Conservation (phyloP, 2,113 vertebrate species). For the Prunella fulvescens region DNA sequence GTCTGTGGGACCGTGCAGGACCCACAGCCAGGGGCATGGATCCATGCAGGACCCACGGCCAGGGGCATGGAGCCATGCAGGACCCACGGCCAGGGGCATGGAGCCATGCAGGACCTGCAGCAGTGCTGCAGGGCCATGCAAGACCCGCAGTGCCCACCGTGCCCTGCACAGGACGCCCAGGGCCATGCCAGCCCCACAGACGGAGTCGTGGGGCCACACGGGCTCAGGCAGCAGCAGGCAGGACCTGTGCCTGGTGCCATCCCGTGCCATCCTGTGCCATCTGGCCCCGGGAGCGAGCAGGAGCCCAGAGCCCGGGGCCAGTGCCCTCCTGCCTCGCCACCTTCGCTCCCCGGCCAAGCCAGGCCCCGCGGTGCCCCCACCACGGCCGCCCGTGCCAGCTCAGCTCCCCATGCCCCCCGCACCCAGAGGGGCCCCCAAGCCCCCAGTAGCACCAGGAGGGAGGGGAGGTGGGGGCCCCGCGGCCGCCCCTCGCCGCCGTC, state of each 20-base stretch:
- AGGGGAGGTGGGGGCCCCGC: background rate
- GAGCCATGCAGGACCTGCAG: background rate
- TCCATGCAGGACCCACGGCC: too few relatives aligned
- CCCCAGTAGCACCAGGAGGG: conserved; percentile 10
- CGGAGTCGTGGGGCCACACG: rapidly evolving
- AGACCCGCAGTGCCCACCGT: background rate
- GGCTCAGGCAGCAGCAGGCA: background rate
- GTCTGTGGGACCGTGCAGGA: background rate
- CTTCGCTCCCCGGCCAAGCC: background rate
- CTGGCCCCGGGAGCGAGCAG: background rate
- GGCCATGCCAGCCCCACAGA: background rate
- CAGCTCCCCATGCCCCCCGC: background rate
- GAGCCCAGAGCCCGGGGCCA: background rate
- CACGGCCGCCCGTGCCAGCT: rapidly evolving
- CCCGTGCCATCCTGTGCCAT: background rate
- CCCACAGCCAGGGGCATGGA: background rate
- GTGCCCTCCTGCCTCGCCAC: background rate
- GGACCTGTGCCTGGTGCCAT: rapidly evolving
- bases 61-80: too few relatives aligned
- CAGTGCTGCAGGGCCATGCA: background rate
- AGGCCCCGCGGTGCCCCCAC: background rate
- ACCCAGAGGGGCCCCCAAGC: background rate
- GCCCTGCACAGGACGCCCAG: rapidly evolving
- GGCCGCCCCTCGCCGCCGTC: background rate
- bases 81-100: rapidly evolving